Conservation (phyloP, 2,113 vertebrate genomes). For the Thermophis baileyi region DNA sequence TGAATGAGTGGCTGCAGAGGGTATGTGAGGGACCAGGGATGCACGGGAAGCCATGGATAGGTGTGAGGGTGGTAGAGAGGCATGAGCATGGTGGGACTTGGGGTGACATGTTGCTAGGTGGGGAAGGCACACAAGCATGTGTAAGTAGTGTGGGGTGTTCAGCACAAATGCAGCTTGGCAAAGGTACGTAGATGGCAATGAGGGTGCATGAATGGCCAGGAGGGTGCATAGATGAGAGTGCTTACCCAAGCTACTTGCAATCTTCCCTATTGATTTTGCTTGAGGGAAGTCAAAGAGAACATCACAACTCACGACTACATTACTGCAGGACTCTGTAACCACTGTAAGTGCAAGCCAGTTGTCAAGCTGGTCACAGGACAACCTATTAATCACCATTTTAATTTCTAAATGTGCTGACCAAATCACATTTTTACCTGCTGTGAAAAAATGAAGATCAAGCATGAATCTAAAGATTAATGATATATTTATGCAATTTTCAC, state of each 20-base stretch:
- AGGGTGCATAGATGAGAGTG: not conserved
- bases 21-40: not conserved
- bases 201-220: not conserved
- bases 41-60: not conserved
- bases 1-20: not conserved
- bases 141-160: not conserved
- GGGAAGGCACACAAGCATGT: too few species aligned
- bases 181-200: not conserved
- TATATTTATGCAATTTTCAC: not conserved
- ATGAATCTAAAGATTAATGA: not conserved
- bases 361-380: not conserved
- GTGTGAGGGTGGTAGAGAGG: not conserved
- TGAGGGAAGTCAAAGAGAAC: not conserved
- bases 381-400: rapidly evolving
- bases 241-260: not conserved
- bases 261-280: not conserved
- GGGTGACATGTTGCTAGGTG: too few species aligned
- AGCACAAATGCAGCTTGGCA: not conserved
- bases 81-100: not conserved
- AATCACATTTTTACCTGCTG: not conserved
- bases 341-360: not conserved
- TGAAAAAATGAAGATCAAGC: not conserved
- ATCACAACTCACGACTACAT: not conserved
- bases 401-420: not conserved
- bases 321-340: not conserved